Conservation (phyloP, 1,140 invertebrate genomes). For the Gonioctena quinquepunctata region DNA sequence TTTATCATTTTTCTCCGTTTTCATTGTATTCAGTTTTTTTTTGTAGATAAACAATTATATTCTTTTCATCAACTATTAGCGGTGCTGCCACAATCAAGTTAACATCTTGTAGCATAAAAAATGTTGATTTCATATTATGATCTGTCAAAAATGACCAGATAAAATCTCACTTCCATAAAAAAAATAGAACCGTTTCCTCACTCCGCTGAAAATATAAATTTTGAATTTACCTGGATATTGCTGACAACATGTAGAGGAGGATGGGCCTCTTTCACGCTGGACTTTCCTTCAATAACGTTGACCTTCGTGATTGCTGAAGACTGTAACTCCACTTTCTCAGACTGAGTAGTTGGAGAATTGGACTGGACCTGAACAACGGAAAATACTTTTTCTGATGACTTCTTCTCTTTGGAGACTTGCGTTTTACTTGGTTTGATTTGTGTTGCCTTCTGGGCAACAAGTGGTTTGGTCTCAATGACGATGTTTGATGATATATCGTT, state of each 20-base stretch:
- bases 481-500: constrained; percentile 51
- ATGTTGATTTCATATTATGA: no score
- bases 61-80: no score
- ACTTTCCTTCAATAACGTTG: constrained; percentile 53
- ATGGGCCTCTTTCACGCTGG: constrained; percentile 52
- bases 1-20: no score
- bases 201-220: no score
- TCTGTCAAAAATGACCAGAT: no score
- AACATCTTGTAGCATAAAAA: no score
- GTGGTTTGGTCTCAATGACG: constrained; percentile 62
- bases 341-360: constrained; percentile 44
- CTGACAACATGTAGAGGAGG: constrained; percentile 43
- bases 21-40: no score
- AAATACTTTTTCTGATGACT: constrained; percentile 51
- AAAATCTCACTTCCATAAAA: no score
- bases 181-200: no score
- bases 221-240: constrained; percentile 49
- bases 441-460: constrained; percentile 52
- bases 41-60: no score
- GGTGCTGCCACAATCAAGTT: no score
- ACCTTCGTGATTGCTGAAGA: constrained; percentile 57
- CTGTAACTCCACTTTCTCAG: constrained; percentile 58
- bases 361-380: constrained; percentile 42
- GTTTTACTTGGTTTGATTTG: constrained; percentile 65
- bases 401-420: constrained; percentile 50